Evolutionary conservation across 2,888 invertebrate species (phyloP), one percentile per base, ranked within the genome.

Genomic region (Sesamia inferens): DNA sequence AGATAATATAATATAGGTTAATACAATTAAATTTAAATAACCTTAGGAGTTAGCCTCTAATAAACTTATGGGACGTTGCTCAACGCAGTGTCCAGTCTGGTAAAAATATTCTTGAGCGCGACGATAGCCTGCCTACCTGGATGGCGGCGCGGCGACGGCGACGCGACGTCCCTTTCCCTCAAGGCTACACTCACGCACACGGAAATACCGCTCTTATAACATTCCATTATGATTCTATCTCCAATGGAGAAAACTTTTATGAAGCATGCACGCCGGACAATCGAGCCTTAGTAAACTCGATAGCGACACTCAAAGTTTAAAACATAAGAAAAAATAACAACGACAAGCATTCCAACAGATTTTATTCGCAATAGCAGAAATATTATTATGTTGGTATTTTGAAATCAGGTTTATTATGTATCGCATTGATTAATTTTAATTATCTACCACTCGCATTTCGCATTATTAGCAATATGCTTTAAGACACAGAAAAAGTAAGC

Each of bases 131-230:
- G 85, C 89, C 93, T 94, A 93, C 94, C 94, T 93, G 93, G 88
- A 90, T 90, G 90, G 90, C 90, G 91, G 91, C 93, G 91, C 85
- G 87, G 92, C 90, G 90, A 91, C 86, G 88, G 87, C 90, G 91
- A 85, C 88, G 88, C 88, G 87, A 92, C 93, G 94, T 94, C 93
- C 94, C 95, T 94, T 94, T 94, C 94, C 92, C 93, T 90, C 95
- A 95, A 94, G 94, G 94, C 91, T 93, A 91, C 78, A 16, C 62
- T n/a, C 39, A 76, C 71, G 71, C 80, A 72, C 90, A 90, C 71
- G 73, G 90, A 63, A 92, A 86, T 87, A 78, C 85, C 84, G 85
- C 81, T 90, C 90, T 83, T 91, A 90, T 42, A 3, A 0, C 39
- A 74, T 74, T 13, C 3, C 0, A 0, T 16, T 74, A 82, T 44